These are phyloP conservation scores for Andrena bicolor DNA, from an alignment of 2,888 invertebrate species.

Conservation along the genomic window DNA sequence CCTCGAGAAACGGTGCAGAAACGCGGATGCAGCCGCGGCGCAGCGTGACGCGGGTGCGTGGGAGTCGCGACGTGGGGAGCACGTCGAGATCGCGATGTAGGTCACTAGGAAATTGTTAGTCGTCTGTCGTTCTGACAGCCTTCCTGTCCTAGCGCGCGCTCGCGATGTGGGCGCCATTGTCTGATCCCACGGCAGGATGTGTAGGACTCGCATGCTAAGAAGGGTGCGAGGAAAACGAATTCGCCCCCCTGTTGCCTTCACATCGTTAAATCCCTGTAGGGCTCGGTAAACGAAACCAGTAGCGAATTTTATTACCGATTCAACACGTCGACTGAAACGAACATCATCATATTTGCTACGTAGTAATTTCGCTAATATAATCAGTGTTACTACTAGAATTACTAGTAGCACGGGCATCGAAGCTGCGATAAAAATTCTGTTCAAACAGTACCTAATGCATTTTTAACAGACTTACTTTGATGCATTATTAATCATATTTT, in stretches of 20 bases:
- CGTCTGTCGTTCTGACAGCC: slow-evolving; percentile 74
- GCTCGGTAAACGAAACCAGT: too few species aligned
- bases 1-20: slow-evolving; percentile 1
- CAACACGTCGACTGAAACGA: too few species aligned
- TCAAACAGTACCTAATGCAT: too few species aligned
- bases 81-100: slow-evolving; percentile 73
- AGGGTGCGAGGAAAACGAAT: slow-evolving; percentile 36
- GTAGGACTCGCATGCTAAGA: slow-evolving; percentile 44
- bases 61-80: slow-evolving; percentile 64
- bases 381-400: too few species aligned
- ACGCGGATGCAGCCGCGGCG: slow-evolving; percentile 41
- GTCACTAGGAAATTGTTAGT: slow-evolving; percentile 83
- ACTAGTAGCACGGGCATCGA: too few species aligned
- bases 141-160: slow-evolving; percentile 63
- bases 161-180: slow-evolving; percentile 67
- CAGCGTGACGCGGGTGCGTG: slow-evolving; percentile 56
- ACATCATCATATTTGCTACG: too few species aligned
- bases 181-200: slow-evolving; percentile 54
- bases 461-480: too few species aligned
- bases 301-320: too few species aligned
- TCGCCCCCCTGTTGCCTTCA: not conserved
- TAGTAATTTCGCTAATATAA: too few species aligned
- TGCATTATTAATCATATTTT: too few species aligned
- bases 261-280: not conserved
- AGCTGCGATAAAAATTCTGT: too few species aligned